Percentiles rank a stretch among this genome's conserved stretches.
Evolutionary conservation across 2,113 vertebrate genomes (phyloP).

Genomic region (Vulpes lagopus): DNA sequence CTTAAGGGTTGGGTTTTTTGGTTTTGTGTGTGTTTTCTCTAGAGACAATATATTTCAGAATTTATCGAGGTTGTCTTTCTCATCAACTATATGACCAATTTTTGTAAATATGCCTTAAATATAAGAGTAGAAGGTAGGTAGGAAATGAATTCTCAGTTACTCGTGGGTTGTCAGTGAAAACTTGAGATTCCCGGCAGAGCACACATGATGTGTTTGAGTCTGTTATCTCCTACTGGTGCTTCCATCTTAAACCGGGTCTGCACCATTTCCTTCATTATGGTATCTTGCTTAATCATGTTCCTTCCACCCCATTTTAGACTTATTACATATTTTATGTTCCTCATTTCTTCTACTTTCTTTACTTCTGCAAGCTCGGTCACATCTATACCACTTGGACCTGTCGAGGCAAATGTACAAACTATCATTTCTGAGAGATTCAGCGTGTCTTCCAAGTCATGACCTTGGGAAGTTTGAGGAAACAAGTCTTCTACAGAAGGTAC

Average conservation of each 20-base stretch:
- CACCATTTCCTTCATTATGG: background rate
- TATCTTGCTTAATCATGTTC: background rate
- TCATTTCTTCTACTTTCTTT: background rate
- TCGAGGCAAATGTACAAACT: background rate
- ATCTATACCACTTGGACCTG: background rate
- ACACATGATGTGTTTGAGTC: background rate
- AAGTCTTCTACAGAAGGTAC: background rate
- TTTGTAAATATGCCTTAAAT: background rate
- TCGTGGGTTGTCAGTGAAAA: background rate
- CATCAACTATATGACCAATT: background rate
- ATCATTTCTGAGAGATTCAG: background rate
- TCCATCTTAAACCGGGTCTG: background rate
- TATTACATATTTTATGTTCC: background rate
- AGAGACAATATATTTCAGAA: background rate
- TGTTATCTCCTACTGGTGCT: background rate
- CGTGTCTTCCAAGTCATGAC: background rate
- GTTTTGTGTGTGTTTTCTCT: background rate
- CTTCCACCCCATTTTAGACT: background rate
- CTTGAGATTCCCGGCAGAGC: no score
- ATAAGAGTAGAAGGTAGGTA: background rate
- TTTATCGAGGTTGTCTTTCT: background rate
- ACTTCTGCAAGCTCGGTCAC: background rate
- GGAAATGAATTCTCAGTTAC: background rate
- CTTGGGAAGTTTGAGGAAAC: background rate
- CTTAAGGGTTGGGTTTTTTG: background rate